phyloP scores from a whole-genome alignment of 23 tunicate species.

The Halocynthia roretzi region DNA sequence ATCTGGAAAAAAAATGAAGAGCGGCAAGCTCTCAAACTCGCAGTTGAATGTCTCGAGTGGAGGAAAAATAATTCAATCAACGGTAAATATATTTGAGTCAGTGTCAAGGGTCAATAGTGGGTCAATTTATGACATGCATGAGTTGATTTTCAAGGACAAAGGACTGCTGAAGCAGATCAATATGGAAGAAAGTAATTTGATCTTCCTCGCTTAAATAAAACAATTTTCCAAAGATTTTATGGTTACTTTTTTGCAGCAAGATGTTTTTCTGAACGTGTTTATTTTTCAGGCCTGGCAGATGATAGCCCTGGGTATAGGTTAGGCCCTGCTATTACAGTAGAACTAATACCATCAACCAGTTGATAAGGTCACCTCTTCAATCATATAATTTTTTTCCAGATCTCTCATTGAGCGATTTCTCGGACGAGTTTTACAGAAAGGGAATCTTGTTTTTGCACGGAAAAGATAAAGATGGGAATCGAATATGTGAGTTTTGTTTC shows the following conservation, averaged over 20 bases:
- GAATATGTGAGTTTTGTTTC: neutral
- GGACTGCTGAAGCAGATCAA: too few relatives aligned
- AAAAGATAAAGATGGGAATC: conserved; percentile 3
- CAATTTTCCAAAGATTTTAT: neutral
- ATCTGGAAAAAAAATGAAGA: neutral
- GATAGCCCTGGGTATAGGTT: too few relatives aligned
- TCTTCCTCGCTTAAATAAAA: too few relatives aligned
- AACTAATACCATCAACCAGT: too few relatives aligned
- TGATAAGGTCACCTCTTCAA: too few relatives aligned
- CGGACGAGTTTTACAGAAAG: conserved; percentile 1
- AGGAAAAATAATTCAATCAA: conserved; percentile 11
- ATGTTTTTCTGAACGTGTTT: too few relatives aligned
- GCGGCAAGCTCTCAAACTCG: neutral
- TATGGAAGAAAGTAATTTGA: too few relatives aligned
- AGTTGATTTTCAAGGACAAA: too few relatives aligned
- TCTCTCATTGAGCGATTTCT: neutral
- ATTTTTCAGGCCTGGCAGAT: too few relatives aligned
- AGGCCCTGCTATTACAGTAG: too few relatives aligned
- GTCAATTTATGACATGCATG: neutral
- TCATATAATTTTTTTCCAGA: neutral
- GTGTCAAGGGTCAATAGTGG: neutral
- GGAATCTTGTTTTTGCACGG: neutral
- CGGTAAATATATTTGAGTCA: neutral
- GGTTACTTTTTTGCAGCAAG: too few relatives aligned
- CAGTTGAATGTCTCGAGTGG: conserved; percentile 6